Evolutionary conservation across 2,797 vertebrate genomes (phyloP), one percentile per base, ranked within the genome.

Genomic region (Halcyon smyrnensis): DNA sequence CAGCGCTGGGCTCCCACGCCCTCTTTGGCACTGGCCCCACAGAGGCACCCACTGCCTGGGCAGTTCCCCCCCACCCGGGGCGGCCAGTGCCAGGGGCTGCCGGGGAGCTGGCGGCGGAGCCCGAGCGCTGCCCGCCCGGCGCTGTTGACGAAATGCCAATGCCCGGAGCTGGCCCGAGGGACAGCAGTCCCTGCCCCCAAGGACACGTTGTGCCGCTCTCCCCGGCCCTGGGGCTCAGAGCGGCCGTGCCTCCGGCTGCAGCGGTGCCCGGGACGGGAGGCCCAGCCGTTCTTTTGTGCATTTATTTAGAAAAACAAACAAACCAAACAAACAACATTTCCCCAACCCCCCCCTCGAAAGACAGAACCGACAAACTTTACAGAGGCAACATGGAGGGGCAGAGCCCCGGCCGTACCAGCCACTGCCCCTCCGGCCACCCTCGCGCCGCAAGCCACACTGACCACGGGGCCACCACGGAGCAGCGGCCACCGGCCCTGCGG

Each of bases 271-370:
- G 53, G 6, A 85, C 27, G 18, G 50, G 76, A 91, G 62, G 19
- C 76, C 34, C 83, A 54, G 77, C 59, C 41, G 20, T 90, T 73
- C 30, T 71, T 95, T 92, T 94, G 93, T 86, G 92, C 39, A 76
- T 97, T 97, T 97, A 97, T 96, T 95, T 93, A 95, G 78, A 95
- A 97, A 96, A 95, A 87, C 82, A 91, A 96, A 6, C 73, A n/a
- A 19, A 7, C 37, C 82, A 91, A 96, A 6, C 73, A 36, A 19
- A 7, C 37, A 36, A 19, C 46, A n/a, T 12, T 25, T 8, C 48
- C 51, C 23, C 36, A 37, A 37, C 37, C 57, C 48, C 27, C 21
- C 9, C 37, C 50, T 59, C 90, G 73, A 53, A 74, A 71, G 80
- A 92, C 95, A 56, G 64, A 93, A 94, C 92, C 2, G 19, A 95